Conservation (phyloP, 2,113 vertebrate genomes). For the Saccopteryx bilineata region DNA sequence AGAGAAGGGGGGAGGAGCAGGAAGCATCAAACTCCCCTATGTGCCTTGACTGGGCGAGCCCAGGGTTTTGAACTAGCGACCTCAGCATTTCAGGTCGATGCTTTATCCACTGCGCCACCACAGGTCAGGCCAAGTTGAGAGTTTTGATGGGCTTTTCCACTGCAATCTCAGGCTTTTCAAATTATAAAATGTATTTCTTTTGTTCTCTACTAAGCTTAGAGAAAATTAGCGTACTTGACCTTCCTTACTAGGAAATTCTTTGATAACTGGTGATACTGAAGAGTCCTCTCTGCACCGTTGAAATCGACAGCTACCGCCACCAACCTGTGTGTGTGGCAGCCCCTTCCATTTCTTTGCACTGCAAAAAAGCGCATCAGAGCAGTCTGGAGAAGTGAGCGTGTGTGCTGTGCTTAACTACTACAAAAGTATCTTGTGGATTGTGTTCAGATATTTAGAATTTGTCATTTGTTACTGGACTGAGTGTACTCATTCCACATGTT, state of each 20-base stretch:
- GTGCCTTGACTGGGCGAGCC: too few species aligned
- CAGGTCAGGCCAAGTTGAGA: not conserved
- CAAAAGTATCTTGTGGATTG: slow-evolving; percentile 16
- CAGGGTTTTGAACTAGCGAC: too few species aligned
- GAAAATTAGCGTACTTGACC: not conserved
- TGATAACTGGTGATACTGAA: not conserved
- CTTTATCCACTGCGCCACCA: too few species aligned
- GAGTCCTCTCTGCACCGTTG: not conserved
- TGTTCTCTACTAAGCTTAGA: not conserved
- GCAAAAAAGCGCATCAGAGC: not conserved
- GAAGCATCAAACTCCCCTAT: too few species aligned
- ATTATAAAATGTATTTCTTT: not conserved
- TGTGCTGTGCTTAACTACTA: not conserved
- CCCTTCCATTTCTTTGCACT: not conserved
- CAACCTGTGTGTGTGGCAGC: not conserved
- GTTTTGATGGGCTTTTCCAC: not conserved
- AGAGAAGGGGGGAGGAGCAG: too few species aligned
- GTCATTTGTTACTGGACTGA: not conserved
- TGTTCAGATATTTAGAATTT: not conserved
- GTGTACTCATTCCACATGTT: not conserved
- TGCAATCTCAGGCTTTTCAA: not conserved
- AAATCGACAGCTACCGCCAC: not conserved
- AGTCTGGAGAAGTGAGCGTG: not conserved
- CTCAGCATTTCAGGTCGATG: too few species aligned
- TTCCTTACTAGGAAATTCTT: not conserved